Base-by-base conservation (phyloP, 2,888 invertebrate species). In the Papilio gigon region DNA sequence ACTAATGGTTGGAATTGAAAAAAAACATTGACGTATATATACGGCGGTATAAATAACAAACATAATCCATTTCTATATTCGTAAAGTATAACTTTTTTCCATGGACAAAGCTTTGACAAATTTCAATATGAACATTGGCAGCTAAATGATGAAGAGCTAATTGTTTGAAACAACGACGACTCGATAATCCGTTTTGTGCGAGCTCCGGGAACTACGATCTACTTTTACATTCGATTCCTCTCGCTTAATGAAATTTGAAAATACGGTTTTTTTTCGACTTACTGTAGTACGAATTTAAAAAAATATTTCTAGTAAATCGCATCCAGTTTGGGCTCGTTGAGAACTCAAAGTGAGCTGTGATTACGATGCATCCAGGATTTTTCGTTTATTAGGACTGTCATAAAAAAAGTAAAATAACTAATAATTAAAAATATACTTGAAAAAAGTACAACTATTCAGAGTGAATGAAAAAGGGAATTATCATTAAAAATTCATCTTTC, bases 61-160 rank as follows among this genome's bases (percentile, higher is more conserved):
- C 47, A 47, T 12, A 53, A 42, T 37, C 20, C 6, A 40, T 30
- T 14, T 30, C 17, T 2, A 40, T 40, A 60, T 60, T 25, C 25
- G 20, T 14, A 37, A 22, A 37, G 40, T 35, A 37, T 37, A 37
- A 59, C 12, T n/a, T 33, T 9, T 53, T 53, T 27, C n/a, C 5
- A 44, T 59, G 22, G 58, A 44, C 44, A 59, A 33, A 33, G 47
- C 47, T 60, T 60, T 44, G 60, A 59, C 25, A 47, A 30, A 30
- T 33, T 59, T 50, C 22, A 66, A 30, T 30, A 35, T 37, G 11
- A 60, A 37, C 20, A 47, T 37, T 47, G 58, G 37, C 63, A 37
- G 47, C 17, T 47, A 74, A 77, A 77, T 74, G 74, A 73, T 70
- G 68, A 70, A 69, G 67, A 67, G 64, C 58, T 67, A 71, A 73